Conservation (phyloP, 2,113 vertebrate genomes). For the Pseudonaja textilis region DNA sequence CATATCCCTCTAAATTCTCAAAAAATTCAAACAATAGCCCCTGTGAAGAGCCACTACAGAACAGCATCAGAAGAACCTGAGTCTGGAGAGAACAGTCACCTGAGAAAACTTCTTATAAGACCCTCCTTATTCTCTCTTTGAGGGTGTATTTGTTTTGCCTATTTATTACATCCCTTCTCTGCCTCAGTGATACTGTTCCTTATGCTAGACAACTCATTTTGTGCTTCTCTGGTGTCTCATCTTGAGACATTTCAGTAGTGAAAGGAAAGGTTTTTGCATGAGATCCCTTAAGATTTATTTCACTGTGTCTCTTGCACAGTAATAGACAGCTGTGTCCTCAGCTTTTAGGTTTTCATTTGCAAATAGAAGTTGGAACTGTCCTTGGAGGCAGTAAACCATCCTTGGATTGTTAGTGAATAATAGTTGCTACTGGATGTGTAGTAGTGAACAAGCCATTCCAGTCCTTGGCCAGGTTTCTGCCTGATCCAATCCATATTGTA, state of each 20-base stretch:
- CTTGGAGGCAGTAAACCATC: neutral
- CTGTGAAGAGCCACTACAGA: too few relatives aligned
- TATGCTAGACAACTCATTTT: neutral
- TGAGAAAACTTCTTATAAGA: too few relatives aligned
- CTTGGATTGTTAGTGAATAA: neutral
- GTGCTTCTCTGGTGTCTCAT: neutral
- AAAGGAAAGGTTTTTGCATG: neutral
- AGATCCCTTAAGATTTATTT: neutral
- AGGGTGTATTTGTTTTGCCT: too few relatives aligned
- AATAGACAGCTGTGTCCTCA: neutral
- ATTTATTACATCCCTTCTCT: too few relatives aligned
- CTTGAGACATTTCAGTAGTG: neutral
- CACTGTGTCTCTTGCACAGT: neutral
- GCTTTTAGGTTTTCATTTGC: neutral
- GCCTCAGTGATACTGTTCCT: too few relatives aligned
- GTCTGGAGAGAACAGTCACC: too few relatives aligned
- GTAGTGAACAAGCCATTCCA: neutral
- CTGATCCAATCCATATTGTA: fast-evolving
- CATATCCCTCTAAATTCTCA: too few relatives aligned
- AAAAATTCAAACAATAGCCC: neutral
- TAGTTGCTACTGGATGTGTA: neutral
- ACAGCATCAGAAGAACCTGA: too few relatives aligned
- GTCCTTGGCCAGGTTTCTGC: neutral
- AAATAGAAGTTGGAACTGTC: neutral
- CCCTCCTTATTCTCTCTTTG: too few relatives aligned